Evolutionary conservation across 2,113 vertebrate species (phyloP), one percentile per base, ranked within the genome.

Genomic region (Scomber colias): DNA sequence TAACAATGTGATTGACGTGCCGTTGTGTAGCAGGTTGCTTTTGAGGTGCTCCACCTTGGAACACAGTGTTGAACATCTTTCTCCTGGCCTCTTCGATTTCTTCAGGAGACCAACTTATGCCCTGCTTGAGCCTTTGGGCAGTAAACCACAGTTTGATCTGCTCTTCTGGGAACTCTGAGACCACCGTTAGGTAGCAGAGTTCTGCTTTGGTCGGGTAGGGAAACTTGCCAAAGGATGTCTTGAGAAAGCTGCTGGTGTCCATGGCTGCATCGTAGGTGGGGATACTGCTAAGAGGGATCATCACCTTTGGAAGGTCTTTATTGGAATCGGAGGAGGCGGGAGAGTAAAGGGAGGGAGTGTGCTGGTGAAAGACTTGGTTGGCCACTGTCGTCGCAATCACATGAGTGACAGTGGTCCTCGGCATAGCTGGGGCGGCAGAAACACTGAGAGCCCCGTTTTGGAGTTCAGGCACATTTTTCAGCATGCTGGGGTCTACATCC

Each of bases 91-190:
- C 97, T 88, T 99, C 97, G 0, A 99, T 99, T 90, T 99, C 98
- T 89, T 99, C 98, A 0, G 98, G 98, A 74, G 98, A 98, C 98
- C 98, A 99, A 91, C 98, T 99, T 84, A 99, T 99, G 56, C 98
- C 98, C 72, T 99, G 97, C 90, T 99, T 99, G 59, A 99, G 94
- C 92, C 98, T 95, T 84, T 99, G 98, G 21, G 98, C 98, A 0
- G 98, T 99, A 88, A 99, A 99, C 98, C 98, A 99, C 89, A 99
- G 98, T 93, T 99, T 99, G 84, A 99, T 97, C 90, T 99, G 97
- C 72, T 99, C 97, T 81, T 99, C 98, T 0, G 98, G 97, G 69
- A 98, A 99, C 89, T 99, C 98, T 3, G 98, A 99, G 87, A 99
- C 98, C 71, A 99, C 98, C 0, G 98, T 99, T 83, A 99, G 88